phyloP scores from a whole-genome alignment of 92 coral and sea anemone species.

The Meandrina meandrites region DNA sequence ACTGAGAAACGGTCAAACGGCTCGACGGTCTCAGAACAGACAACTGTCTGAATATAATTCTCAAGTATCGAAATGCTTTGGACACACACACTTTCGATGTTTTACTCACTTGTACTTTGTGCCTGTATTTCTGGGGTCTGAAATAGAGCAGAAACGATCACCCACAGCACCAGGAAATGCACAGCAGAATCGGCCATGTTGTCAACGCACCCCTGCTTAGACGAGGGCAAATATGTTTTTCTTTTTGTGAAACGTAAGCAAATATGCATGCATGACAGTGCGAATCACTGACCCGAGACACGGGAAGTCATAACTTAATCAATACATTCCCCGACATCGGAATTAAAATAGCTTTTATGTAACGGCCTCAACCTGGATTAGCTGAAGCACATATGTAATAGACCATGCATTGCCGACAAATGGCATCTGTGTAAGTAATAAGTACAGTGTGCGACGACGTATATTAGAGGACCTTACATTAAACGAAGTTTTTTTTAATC shows the following conservation, averaged over 20 bases:
- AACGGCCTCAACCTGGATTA: not conserved
- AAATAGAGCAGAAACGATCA: not conserved
- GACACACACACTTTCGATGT: not conserved
- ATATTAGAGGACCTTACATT: no score
- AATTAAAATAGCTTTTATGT: not conserved
- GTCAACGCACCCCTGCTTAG: not conserved
- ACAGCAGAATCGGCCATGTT: slow-evolving; percentile 10
- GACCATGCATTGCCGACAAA: no score
- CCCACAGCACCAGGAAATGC: slow-evolving; percentile 10
- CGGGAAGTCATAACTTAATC: slow-evolving; percentile 15
- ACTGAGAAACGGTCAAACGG: not conserved
- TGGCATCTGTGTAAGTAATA: no score
- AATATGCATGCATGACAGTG: not conserved
- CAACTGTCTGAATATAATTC: not conserved
- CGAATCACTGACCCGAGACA: slow-evolving; percentile 18
- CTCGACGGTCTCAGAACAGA: not conserved
- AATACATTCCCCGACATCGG: not conserved
- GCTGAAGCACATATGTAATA: no score
- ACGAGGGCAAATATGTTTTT: slow-evolving; percentile 6
- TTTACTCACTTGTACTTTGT: slow-evolving; percentile 10
- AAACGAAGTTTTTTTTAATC: no score
- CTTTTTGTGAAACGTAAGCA: not conserved
- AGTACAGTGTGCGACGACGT: no score
- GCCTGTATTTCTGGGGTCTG: not conserved
- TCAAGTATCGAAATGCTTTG: not conserved